Base-by-base conservation (phyloP, 1,140 invertebrate genomes). In the Bicyclus anynana region DNA sequence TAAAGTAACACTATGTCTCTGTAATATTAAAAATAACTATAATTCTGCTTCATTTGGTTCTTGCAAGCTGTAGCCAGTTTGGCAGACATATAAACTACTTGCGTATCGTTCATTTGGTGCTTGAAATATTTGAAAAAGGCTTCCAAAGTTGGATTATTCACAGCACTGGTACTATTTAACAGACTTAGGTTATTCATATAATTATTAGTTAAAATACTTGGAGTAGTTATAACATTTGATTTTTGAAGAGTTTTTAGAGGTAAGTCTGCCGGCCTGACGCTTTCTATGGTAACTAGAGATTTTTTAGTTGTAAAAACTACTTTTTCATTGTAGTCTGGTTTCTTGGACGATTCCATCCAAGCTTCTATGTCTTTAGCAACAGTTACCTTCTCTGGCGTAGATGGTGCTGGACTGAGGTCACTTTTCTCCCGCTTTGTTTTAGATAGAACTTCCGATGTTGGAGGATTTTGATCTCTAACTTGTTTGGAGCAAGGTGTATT, bases 81-180 rank as follows among this genome's bases (percentile, higher is more conserved):
- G 21, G 42, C 38, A 1, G 54, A 58, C 23, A 58, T 17, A 12
- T 40, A 58, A 3, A 33, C 47, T 9, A 57, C 51, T 17, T 35
- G 33, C 2, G 29, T 47, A 16, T 46, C 55, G 7, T 52, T 27
- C 0, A 27, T 35, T 12, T 9, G 35, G 12, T 14, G 52, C 40
- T 57, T 62, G 26, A 68, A 68, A 38, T 59, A 57, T 20, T 57
- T 65, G 18, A 72, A 69, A 58, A 69, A 67, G 0, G 40, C 59
- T 10, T 68, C 62, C 1, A 66, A 59, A 35, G 50, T 44, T 65
- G 9, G 10, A 0, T 37, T 35, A 10, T 55, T 48, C 13, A 38
- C 2, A 13, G 9, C 2, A 14, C 21, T 44, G 2, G 1, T 3
- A n/a, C 10, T 44, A 14, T 44, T 44, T 7, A 44, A n/a, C 4